Base-by-base conservation (phyloP, 2,113 vertebrate species). In the Hypanus sabinus region DNA sequence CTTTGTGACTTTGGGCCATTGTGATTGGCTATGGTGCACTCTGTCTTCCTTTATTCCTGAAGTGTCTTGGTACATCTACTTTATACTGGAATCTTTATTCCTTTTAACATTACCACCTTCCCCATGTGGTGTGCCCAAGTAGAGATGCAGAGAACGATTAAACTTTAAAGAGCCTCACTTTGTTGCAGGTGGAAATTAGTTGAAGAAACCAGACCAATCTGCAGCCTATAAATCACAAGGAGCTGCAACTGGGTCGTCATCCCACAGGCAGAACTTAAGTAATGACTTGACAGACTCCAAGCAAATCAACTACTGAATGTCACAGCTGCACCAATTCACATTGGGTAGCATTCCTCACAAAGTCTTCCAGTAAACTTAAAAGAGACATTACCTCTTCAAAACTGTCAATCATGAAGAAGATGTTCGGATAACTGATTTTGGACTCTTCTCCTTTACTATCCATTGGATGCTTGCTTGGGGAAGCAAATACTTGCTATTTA, bases 371-470 rank as follows among this genome's bases (percentile, higher is more conserved):
- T 10, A 30, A 94, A 81, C 33, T 30, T 27, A 9, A 24, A 30
- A 46, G 11, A 75, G 22, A 73, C 10, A 85, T 95, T 95, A 99
- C 99, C 98, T 99, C 99, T 95, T 99, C 99, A 76, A 99, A 99
- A 96, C 98, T 99, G 96, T 99, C 99, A 5, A 99, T 99, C 99
- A 99, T 99, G 96, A 99, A 99, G 97, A 99, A 99, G 96, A 99
- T 99, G 96, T 99, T 99, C 7, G 99, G 99, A 95, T 99, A 99
- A 96, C 99, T 99, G 96, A 99, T 99, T 96, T 99, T 99, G 27
- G 99, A 99, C 94, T 99, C 98, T 55, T 99, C 99, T 57, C 99
- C 99, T 95, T 99, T 99, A 96, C 98, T 99, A 96, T 99, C 99
- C 99, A 99, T 99, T 0, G 98, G 98, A 94, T 99, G 98, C 93